Conservation (phyloP, 2,113 vertebrate genomes). For the Alouatta palliata region DNA sequence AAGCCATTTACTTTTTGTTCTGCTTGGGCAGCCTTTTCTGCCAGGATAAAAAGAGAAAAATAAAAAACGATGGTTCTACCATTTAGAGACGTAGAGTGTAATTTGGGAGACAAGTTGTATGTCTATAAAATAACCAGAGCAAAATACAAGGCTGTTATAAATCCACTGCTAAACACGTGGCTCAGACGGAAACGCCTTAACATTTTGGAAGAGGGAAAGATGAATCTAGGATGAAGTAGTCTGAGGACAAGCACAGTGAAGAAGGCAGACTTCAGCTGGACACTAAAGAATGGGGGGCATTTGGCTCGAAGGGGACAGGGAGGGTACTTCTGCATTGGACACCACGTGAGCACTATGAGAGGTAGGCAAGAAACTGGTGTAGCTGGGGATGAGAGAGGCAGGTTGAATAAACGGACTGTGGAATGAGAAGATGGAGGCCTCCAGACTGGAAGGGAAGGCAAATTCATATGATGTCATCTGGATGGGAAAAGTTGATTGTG, state of each 20-base stretch:
- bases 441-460: neutral
- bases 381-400: neutral
- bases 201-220: neutral
- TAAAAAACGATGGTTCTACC: accelerated
- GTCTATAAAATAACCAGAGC: neutral
- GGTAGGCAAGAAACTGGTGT: neutral
- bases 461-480: accelerated
- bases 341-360: accelerated
- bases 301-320: neutral
- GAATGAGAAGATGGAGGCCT: neutral
- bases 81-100: neutral
- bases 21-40: neutral
- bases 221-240: neutral
- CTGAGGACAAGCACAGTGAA: neutral
- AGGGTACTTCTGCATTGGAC: neutral
- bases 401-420: neutral
- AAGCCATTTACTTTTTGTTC: neutral
- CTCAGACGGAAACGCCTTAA: neutral
- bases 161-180: neutral
- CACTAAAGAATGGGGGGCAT: neutral
- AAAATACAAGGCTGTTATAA: neutral
- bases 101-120: neutral
- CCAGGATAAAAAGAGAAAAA: neutral
- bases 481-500: accelerated
- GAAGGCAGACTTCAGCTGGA: neutral